Conservation (phyloP, 2,113 vertebrate genomes). For the Pampusana beccarii region DNA sequence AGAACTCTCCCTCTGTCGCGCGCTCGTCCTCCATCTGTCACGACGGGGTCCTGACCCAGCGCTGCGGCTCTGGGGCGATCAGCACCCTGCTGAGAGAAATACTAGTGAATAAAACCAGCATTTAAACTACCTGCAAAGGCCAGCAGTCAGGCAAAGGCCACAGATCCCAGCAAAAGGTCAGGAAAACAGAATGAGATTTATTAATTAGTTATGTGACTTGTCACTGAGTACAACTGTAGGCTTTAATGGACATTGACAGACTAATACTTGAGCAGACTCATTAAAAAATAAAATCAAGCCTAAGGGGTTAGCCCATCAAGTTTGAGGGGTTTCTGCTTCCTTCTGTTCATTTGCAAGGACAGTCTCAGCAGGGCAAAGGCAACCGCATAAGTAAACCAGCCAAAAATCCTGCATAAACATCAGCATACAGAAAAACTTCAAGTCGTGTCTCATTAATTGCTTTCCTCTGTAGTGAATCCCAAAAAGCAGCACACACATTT, state of each 20-base stretch:
- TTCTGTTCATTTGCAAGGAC: not conserved
- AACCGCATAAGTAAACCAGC: not conserved
- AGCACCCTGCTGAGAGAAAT: not conserved
- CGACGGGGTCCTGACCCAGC: not conserved
- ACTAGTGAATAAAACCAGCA: not conserved
- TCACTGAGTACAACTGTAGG: not conserved
- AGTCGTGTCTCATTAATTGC: not conserved
- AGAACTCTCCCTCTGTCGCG: not conserved
- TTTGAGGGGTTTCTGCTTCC: not conserved
- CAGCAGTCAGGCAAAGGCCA: not conserved
- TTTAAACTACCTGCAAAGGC: not conserved
- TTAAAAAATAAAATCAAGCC: not conserved
- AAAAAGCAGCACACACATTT: not conserved
- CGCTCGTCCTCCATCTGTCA: rapidly evolving
- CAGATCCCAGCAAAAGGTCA: not conserved
- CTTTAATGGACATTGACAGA: not conserved
- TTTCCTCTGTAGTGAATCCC: not conserved
- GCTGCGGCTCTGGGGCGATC: not conserved
- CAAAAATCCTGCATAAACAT: not conserved
- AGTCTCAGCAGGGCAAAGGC: not conserved
- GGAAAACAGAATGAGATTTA: not conserved
- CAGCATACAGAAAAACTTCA: not conserved
- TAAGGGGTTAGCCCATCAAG: not conserved
- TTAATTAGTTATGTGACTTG: not conserved
- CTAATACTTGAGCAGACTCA: not conserved